A percentile compares a stretch with the other conserved stretches of the same genome.
Evolutionary conservation across 2,113 vertebrate genomes (phyloP).

Genomic region (Bubo scandiacus): DNA sequence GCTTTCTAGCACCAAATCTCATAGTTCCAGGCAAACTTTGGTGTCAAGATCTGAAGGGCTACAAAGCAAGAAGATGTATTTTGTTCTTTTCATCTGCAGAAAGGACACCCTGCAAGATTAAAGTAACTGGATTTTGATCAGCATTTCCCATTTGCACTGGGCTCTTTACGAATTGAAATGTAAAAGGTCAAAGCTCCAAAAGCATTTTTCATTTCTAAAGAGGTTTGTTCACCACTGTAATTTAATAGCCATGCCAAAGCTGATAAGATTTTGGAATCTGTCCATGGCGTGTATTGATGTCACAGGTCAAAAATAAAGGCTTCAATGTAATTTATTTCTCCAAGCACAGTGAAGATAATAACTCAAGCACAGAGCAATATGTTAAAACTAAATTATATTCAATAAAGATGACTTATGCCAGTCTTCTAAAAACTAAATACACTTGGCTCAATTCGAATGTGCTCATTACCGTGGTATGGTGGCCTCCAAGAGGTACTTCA

Average conservation of each 20-base stretch:
- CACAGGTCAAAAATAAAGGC: slow-evolving; percentile 75
- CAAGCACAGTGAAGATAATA: slow-evolving; percentile 72
- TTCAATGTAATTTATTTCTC: slow-evolving; percentile 74
- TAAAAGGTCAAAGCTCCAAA: slow-evolving; percentile 73
- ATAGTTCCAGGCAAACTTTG: background rate
- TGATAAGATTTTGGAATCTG: slow-evolving; percentile 74
- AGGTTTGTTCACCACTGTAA: slow-evolving; percentile 72
- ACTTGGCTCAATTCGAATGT: slow-evolving; percentile 44
- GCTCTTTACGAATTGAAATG: slow-evolving; percentile 72
- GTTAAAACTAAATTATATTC: slow-evolving; percentile 76
- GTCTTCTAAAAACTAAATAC: slow-evolving; percentile 65
- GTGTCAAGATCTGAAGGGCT: background rate
- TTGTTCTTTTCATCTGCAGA: slow-evolving; percentile 50
- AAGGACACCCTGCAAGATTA: slow-evolving; percentile 63
- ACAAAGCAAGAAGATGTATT: slow-evolving; percentile 15
- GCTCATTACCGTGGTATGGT: slow-evolving; percentile 8
- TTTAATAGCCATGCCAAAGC: slow-evolving; percentile 73
- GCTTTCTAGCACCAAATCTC: background rate
- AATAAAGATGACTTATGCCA: slow-evolving; percentile 73
- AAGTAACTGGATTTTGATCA: slow-evolving; percentile 73
- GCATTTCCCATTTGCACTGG: slow-evolving; percentile 68
- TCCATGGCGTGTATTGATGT: slow-evolving; percentile 74
- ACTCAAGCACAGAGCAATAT: slow-evolving; percentile 72
- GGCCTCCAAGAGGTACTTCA: background rate
- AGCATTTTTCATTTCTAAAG: slow-evolving; percentile 76